Percentiles rank a stretch among this genome's conserved stretches.
Conservation (phyloP, 2,113 vertebrate genomes). For the Thomomys bottae region DNA sequence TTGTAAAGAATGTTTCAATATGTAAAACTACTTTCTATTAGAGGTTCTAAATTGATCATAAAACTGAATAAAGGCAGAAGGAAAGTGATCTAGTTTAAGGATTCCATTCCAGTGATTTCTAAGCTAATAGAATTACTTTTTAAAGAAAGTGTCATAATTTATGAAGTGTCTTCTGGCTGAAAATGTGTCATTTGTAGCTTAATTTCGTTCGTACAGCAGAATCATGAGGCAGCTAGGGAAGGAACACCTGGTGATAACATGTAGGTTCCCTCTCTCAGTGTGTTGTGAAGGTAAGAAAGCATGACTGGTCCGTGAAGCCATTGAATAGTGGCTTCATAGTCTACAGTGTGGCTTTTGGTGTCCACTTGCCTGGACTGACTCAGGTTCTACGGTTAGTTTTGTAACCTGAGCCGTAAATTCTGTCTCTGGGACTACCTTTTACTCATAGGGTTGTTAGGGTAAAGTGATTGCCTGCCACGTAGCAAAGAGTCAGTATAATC, state of each 20-base stretch:
- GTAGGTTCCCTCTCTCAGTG: not conserved
- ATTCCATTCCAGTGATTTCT: conserved; percentile 73
- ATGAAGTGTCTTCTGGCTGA: conserved; percentile 61
- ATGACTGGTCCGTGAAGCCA: not conserved
- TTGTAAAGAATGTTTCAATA: conserved; percentile 63
- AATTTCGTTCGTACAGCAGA: conserved; percentile 11
- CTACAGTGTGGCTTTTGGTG: rapidly evolving
- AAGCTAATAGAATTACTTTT: conserved; percentile 77
- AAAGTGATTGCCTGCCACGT: not conserved
- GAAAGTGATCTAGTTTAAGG: conserved; percentile 65
- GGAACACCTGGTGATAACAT: not conserved
- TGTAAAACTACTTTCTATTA: conserved; percentile 65
- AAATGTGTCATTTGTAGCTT: conserved; percentile 60
- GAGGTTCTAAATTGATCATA: conserved; percentile 71
- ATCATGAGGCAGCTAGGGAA: not conserved
- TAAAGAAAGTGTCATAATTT: conserved; percentile 76
- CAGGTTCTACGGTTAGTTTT: not conserved
- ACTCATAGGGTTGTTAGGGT: not conserved
- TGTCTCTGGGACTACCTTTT: not conserved
- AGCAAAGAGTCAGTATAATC: not conserved
- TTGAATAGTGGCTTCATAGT: rapidly evolving
- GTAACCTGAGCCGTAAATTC: not conserved
- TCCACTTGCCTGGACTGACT: not conserved
- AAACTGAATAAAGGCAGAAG: conserved; percentile 52
- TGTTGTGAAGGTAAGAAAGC: not conserved